These are phyloP conservation scores for Trissolcus basalis DNA, from an alignment of 1,140 invertebrate genomes.

Conservation along the genomic window DNA sequence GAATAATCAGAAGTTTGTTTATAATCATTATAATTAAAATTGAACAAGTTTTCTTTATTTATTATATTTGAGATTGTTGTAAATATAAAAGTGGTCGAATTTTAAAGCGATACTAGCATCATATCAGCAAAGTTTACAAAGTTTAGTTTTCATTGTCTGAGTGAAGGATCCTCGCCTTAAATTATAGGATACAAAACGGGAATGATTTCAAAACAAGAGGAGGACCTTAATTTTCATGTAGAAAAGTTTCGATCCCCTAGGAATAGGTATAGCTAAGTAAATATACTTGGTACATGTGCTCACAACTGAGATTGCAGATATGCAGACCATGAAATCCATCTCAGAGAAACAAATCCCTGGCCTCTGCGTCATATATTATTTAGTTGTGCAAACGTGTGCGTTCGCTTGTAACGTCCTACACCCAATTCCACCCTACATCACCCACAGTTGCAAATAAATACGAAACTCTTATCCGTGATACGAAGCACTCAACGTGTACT, in stretches of 20 bases:
- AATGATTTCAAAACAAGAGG: constrained; percentile 30
- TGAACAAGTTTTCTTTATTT: no score
- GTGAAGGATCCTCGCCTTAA: no score
- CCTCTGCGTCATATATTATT: constrained; percentile 48
- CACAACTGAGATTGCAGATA: constrained; percentile 62
- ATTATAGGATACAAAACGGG: constrained; percentile 16
- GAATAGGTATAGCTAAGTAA: constrained; percentile 52
- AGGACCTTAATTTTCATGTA: constrained; percentile 49
- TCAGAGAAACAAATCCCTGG: constrained; percentile 41
- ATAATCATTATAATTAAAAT: no score
- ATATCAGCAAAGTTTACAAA: no score
- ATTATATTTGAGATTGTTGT: no score
- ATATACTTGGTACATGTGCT: constrained; percentile 51
- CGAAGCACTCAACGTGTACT: constrained; percentile 19
- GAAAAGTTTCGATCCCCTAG: constrained; percentile 36
- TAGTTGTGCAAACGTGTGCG: constrained; percentile 44
- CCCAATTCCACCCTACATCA: constrained; percentile 18
- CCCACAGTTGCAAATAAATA: constrained; percentile 29
- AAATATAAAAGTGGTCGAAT: no score
- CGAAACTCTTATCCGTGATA: constrained; percentile 34
- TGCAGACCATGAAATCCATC: constrained; percentile 63
- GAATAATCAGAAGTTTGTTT: no score
- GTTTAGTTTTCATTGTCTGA: no score
- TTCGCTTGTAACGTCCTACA: constrained; percentile 20
- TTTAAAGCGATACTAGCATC: no score